These are phyloP conservation scores for Caranx ignobilis DNA, from an alignment of 2,113 vertebrate species.

Conservation along the genomic window DNA sequence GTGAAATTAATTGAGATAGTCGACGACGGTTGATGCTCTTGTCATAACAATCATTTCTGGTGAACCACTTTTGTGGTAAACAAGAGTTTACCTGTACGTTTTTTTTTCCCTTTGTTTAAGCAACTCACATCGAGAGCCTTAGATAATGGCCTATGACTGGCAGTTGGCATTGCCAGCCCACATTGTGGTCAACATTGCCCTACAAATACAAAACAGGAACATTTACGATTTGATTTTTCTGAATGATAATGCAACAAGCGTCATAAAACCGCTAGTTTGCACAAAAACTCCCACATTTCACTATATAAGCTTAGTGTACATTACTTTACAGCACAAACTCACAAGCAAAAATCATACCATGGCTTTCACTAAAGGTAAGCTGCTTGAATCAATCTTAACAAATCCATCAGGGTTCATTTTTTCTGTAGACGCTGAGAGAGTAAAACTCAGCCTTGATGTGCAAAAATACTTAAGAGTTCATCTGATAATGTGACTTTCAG, in stretches of 20 bases:
- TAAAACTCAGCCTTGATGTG: neutral
- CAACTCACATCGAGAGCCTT: neutral
- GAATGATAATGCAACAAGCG: constrained; percentile 10
- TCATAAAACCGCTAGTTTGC: constrained; percentile 17
- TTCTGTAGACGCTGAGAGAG: neutral
- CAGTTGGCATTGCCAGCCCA: constrained; percentile 4
- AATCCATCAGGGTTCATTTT: neutral
- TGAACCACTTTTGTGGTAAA: neutral
- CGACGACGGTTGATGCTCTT: too few species aligned
- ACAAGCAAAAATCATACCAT: constrained; percentile 27
- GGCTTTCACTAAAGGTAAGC: constrained; percentile 62
- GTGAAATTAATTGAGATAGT: too few species aligned
- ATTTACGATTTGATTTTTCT: constrained; percentile 6
- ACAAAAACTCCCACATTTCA: neutral
- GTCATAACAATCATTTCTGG: neutral
- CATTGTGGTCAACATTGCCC: neutral
- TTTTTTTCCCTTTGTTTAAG: neutral
- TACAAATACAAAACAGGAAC: constrained; percentile 39
- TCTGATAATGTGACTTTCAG: neutral
- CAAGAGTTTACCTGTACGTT: neutral
- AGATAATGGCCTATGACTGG: neutral
- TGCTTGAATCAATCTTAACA: neutral
- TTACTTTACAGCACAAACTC: constrained; percentile 4
- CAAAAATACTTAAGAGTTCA: neutral
- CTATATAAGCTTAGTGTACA: constrained; percentile 37